Evolutionary conservation across 2,888 invertebrate species (phyloP).

Genomic region (Empis stercorea): DNA sequence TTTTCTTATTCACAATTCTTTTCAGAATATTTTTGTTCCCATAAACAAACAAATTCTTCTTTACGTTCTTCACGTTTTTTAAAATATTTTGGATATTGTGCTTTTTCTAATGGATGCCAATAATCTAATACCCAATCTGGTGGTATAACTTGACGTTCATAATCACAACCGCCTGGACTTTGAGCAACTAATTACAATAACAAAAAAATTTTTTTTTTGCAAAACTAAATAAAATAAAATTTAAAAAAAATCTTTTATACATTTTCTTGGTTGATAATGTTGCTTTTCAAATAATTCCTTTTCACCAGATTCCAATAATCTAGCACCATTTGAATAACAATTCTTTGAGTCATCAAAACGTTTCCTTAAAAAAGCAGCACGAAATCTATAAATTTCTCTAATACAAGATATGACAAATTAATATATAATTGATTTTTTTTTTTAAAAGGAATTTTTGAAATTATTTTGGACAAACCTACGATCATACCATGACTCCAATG

Average conservation of each 20-base stretch:
- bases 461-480: constrained; percentile 46
- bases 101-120: constrained; percentile 92
- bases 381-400: constrained; percentile 66
- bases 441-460: too few species aligned
- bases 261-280: constrained; percentile 67
- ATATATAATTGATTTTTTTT: too few species aligned
- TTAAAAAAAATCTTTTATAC: constrained; percentile 36
- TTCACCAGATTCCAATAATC: constrained; percentile 61
- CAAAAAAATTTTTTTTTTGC: background rate
- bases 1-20: constrained; percentile 23
- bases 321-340: constrained; percentile 61
- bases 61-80: constrained; percentile 78
- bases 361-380: constrained; percentile 63
- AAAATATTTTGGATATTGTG: constrained; percentile 89
- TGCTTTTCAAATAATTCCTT: constrained; percentile 54
- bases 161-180: constrained; percentile 72
- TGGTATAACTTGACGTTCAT: constrained; percentile 51
- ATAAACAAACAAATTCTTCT: constrained; percentile 70
- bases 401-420: too few species aligned
- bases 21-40: constrained; percentile 69
- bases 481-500: constrained; percentile 49
- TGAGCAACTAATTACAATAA: constrained; percentile 52
- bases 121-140: constrained; percentile 84
- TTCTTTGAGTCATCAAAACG: constrained; percentile 75
- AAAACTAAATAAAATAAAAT: background rate